phyloP scores from a whole-genome alignment of 2,797 vertebrate genomes.

The Enteromius argenteus region DNA sequence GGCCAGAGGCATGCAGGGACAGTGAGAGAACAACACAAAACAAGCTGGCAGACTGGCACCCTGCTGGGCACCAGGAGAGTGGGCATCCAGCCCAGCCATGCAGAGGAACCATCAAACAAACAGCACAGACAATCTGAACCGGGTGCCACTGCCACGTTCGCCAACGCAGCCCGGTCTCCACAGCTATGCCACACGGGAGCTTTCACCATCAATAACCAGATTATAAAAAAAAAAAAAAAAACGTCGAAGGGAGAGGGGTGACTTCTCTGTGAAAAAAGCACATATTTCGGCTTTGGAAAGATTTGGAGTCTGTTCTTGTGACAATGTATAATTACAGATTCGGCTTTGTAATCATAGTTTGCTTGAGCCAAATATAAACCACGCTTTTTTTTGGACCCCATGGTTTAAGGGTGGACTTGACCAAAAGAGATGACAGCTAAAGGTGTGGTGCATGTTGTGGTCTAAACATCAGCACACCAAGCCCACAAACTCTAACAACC shows the following conservation, averaged over 20 bases:
- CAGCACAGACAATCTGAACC: slow-evolving; percentile 60
- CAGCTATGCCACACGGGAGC: slow-evolving; percentile 49
- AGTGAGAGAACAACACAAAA: slow-evolving; percentile 53
- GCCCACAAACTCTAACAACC: slow-evolving; percentile 75
- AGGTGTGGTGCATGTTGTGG: slow-evolving; percentile 33
- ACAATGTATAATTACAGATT: slow-evolving; percentile 42
- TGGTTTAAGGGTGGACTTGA: slow-evolving; percentile 14
- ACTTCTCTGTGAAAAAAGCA: background rate
- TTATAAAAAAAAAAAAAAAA: slow-evolving; percentile 33
- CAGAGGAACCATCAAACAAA: slow-evolving; percentile 56
- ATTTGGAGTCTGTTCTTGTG: slow-evolving; percentile 9
- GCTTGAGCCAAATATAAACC: slow-evolving; percentile 12
- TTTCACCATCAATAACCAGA: slow-evolving; percentile 52
- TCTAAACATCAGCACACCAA: slow-evolving; percentile 62
- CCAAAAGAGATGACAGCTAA: slow-evolving; percentile 19
- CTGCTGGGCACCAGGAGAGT: slow-evolving; percentile 58
- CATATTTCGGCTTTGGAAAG: slow-evolving; percentile 34
- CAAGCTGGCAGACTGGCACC: slow-evolving; percentile 58
- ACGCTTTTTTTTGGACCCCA: slow-evolving; percentile 18
- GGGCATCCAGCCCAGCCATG: slow-evolving; percentile 55
- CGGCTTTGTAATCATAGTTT: slow-evolving; percentile 33
- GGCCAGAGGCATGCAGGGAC: slow-evolving; percentile 53
- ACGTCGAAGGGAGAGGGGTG: slow-evolving; percentile 8
- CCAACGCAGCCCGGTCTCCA: slow-evolving; percentile 54
- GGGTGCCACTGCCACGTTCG: slow-evolving; percentile 53